phyloP scores from a whole-genome alignment of 2,113 vertebrate species.

The Pristiophorus japonicus region DNA sequence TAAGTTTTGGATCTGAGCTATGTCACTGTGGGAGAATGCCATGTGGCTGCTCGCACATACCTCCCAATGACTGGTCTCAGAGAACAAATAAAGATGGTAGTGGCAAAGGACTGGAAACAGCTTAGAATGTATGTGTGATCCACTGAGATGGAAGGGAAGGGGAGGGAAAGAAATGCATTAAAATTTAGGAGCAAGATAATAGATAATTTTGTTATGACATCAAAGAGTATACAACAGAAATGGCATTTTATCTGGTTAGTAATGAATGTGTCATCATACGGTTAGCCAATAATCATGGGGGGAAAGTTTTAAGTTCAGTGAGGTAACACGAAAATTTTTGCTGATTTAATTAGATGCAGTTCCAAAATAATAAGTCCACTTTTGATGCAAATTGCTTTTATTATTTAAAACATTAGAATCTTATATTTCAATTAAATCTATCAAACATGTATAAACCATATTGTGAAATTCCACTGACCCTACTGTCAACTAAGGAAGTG shows the following conservation, averaged over 20 bases:
- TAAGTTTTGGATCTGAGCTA: background rate
- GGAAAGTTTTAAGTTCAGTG: background rate
- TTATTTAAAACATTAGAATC: slow-evolving; percentile 3
- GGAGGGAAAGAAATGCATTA: background rate
- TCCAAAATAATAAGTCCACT: background rate
- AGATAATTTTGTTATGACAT: background rate
- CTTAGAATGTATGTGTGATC: background rate
- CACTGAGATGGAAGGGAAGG: background rate
- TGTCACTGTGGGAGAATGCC: background rate
- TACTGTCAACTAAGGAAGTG: background rate
- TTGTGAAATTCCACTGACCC: background rate
- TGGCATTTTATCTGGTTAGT: background rate
- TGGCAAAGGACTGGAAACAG: background rate
- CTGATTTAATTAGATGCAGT: background rate
- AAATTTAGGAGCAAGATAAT: background rate
- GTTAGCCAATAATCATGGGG: background rate
- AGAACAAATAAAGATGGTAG: background rate
- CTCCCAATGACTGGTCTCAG: background rate
- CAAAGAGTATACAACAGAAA: background rate
- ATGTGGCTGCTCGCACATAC: background rate
- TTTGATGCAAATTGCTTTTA: background rate
- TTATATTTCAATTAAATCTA: background rate
- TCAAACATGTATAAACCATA: background rate
- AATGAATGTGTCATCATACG: background rate
- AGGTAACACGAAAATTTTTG: background rate